phyloP scores from a whole-genome alignment of 2,113 vertebrate genomes.

The Tonatia bakeri region DNA sequence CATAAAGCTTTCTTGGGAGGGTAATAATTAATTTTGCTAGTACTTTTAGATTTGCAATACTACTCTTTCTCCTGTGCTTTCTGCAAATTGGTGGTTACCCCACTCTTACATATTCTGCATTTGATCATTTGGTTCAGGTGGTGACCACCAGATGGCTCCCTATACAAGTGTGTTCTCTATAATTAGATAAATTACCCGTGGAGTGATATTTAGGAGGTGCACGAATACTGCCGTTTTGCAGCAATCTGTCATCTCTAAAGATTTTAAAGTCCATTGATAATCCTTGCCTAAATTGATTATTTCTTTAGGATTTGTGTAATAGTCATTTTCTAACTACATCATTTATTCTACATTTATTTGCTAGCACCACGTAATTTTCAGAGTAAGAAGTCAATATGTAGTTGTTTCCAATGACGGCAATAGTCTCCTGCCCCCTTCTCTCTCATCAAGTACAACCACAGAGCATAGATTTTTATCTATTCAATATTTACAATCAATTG shows the following conservation, averaged over 20 bases:
- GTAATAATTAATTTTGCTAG: neutral
- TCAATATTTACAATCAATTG: neutral
- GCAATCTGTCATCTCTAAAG: neutral
- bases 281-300: neutral
- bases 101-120: neutral
- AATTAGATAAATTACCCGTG: neutral
- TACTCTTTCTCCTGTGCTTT: neutral
- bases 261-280: neutral
- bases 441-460: neutral
- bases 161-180: neutral
- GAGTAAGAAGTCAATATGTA: neutral
- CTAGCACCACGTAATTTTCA: neutral
- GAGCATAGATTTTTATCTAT: neutral
- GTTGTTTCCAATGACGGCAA: neutral
- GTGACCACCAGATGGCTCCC: neutral
- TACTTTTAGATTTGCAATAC: neutral
- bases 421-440: neutral
- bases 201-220: neutral
- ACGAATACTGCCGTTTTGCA: neutral
- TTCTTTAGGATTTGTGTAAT: neutral
- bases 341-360: neutral
- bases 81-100: neutral
- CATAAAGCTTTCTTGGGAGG: neutral
- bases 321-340: neutral
- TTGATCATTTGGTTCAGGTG: neutral